A percentile compares a stretch with the other conserved stretches of the same genome.
Evolutionary conservation across 2,888 invertebrate species (phyloP).

Genomic region (Ophioninae sp.): DNA sequence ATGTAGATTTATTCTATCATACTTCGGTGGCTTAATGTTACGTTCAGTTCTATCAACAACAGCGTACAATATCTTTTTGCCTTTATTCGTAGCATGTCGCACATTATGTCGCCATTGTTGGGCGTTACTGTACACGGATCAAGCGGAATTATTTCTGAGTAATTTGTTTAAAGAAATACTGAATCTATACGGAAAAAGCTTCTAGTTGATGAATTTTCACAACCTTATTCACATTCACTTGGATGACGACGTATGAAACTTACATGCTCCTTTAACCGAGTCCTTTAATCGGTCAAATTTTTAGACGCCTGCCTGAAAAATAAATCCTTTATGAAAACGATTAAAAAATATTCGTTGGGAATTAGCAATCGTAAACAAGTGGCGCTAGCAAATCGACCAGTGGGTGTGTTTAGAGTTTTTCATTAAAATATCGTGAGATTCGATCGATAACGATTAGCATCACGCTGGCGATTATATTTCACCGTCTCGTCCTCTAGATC

Average conservation of each 20-base stretch:
- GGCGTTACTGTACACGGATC: slow-evolving; percentile 25
- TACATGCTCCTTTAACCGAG: slow-evolving; percentile 47
- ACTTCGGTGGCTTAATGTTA: too few species aligned
- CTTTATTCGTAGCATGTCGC: slow-evolving; percentile 45
- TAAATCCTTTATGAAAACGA: slow-evolving; percentile 13
- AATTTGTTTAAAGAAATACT: slow-evolving; percentile 51
- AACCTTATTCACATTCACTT: slow-evolving; percentile 59
- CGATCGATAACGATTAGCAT: slow-evolving; percentile 36
- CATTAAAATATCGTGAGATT: slow-evolving; percentile 39
- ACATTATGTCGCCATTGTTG: slow-evolving; percentile 44
- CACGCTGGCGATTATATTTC: too few species aligned
- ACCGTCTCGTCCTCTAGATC: too few species aligned
- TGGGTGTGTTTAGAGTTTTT: not conserved
- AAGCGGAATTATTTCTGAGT: slow-evolving; percentile 39
- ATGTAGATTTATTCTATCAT: too few species aligned
- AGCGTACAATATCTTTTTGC: too few species aligned
- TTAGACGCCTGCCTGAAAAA: slow-evolving; percentile 8
- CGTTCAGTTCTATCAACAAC: too few species aligned
- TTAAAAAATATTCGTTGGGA: slow-evolving; percentile 30
- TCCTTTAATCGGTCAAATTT: slow-evolving; percentile 46
- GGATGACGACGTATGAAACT: slow-evolving; percentile 51
- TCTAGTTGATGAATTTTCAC: slow-evolving; percentile 57
- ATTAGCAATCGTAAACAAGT: not conserved
- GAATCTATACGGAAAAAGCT: slow-evolving; percentile 46
- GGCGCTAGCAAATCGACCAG: slow-evolving; percentile 9